These are phyloP conservation scores for Tipula vernalis DNA, from an alignment of 2,888 invertebrate genomes.

Conservation along the genomic window DNA sequence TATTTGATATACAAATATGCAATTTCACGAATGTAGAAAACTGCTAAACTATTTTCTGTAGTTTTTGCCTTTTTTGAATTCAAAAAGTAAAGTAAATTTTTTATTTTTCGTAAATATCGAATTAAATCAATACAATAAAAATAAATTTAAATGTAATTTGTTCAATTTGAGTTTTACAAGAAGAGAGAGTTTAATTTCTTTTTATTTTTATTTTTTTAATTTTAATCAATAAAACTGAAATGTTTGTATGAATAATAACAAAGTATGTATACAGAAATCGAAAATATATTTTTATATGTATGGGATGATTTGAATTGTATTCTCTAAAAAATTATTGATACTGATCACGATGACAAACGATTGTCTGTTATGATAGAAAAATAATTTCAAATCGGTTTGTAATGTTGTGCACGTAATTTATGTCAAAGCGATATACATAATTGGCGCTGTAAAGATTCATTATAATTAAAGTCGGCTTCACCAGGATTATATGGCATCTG, in stretches of 20 bases:
- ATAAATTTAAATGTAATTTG: neutral
- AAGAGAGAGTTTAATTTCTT: neutral
- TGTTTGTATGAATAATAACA: neutral
- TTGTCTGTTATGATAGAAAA: neutral
- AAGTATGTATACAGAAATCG: neutral
- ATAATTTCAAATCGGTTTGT: neutral
- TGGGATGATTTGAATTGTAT: neutral
- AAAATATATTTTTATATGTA: neutral
- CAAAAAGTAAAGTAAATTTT: neutral
- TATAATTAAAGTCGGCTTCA: neutral
- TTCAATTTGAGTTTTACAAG: neutral
- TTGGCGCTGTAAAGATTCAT: neutral
- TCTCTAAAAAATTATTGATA: neutral
- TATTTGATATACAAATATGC: neutral
- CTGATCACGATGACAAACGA: neutral
- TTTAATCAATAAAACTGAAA: neutral
- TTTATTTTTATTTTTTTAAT: neutral
- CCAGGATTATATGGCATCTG: neutral
- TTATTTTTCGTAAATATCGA: neutral
- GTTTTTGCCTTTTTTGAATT: neutral
- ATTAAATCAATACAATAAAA: neutral
- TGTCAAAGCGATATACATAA: neutral
- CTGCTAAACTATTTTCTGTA: neutral
- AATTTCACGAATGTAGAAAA: neutral
- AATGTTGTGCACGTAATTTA: neutral